Evolutionary conservation across 2,113 vertebrate genomes (phyloP).

Genomic region (Psilopsiagon aurifrons): DNA sequence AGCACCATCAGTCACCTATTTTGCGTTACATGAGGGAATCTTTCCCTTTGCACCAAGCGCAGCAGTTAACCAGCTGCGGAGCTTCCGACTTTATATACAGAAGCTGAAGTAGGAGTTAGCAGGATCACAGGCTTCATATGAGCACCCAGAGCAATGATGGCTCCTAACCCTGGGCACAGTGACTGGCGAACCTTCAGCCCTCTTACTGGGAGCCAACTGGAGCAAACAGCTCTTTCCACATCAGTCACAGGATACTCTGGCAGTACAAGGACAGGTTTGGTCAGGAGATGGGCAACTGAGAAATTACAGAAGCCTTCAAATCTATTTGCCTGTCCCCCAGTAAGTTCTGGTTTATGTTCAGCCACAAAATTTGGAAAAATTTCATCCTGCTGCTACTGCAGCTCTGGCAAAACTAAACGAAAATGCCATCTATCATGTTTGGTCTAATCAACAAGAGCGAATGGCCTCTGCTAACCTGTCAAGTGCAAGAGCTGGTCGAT

Average conservation of each 20-base stretch:
- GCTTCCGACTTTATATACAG: background rate
- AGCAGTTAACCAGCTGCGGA: background rate
- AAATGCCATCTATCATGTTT: background rate
- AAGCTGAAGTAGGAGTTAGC: background rate
- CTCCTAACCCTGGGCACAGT: background rate
- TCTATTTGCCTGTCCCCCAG: background rate
- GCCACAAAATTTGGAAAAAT: background rate
- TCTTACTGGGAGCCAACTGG: background rate
- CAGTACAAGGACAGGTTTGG: background rate
- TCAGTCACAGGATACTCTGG: background rate
- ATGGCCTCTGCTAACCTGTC: background rate
- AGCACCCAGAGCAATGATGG: background rate
- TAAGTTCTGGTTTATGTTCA: background rate
- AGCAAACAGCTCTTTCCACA: background rate
- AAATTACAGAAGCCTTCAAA: background rate
- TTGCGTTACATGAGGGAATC: background rate
- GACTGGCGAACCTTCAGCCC: background rate
- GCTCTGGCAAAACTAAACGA: background rate
- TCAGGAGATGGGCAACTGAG: background rate
- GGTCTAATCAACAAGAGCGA: background rate
- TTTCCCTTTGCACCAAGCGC: background rate
- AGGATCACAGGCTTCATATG: background rate
- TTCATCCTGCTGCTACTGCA: background rate
- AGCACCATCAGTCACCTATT: background rate
- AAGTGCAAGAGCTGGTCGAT: background rate